phyloP scores from a whole-genome alignment of 2,113 vertebrate genomes.

The Grantiella picta region DNA sequence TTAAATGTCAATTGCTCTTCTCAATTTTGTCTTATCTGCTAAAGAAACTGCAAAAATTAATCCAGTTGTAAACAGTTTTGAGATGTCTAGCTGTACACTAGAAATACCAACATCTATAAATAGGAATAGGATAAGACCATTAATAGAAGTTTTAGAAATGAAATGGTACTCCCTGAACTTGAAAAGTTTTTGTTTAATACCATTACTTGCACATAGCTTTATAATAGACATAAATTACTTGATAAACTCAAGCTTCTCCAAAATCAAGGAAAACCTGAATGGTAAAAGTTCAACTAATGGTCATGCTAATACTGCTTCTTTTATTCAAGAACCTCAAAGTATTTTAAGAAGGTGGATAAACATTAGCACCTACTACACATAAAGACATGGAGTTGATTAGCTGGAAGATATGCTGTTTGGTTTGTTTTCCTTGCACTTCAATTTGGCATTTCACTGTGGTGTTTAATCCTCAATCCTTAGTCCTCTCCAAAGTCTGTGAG shows the following conservation, averaged over 20 bases:
- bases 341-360: neutral
- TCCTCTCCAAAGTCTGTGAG: neutral
- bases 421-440: neutral
- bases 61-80: neutral
- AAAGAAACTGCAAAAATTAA: neutral
- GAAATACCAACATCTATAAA: neutral
- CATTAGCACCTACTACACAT: neutral
- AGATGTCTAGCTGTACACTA: neutral
- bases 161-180: neutral
- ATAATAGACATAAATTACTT: neutral
- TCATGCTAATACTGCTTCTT: neutral
- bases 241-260: neutral
- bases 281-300: neutral
- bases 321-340: neutral
- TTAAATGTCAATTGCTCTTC: neutral
- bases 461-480: neutral
- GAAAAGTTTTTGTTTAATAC: neutral
- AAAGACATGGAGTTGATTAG: neutral
- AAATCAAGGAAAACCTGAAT: neutral
- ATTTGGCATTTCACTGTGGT: neutral
- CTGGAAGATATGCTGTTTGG: rapidly evolving
- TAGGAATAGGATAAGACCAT: neutral
- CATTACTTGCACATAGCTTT: neutral
- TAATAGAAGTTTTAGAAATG: neutral
- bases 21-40: neutral